Evolutionary conservation across 2,888 invertebrate species (phyloP).

Genomic region (Nowickia ferox): DNA sequence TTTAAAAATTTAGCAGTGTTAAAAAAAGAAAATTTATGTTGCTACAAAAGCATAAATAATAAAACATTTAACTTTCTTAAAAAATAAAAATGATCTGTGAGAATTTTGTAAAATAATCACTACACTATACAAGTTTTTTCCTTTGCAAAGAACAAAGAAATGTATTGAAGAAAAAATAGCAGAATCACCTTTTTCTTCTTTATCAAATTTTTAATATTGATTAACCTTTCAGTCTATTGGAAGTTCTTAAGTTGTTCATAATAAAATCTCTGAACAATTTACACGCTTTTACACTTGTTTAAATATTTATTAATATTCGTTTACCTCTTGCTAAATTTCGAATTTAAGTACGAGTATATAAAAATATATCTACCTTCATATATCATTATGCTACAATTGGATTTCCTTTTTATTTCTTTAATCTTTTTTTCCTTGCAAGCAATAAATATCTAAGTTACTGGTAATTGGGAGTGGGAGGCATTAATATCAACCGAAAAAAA

Average conservation of each 20-base stretch:
- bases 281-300: constrained; percentile 65
- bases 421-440: neutral
- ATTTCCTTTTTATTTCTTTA: constrained; percentile 13
- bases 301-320: constrained; percentile 70
- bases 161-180: neutral
- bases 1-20: no score
- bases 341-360: neutral
- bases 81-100: no score
- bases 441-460: constrained; percentile 23
- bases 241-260: constrained; percentile 53
- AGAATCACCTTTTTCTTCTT: neutral
- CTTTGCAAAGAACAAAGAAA: neutral
- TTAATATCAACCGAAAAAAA: constrained; percentile 20
- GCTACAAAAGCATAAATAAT: no score
- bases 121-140: neutral
- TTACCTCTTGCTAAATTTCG: constrained; percentile 33
- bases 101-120: no score
- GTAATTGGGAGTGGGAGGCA: constrained; percentile 18
- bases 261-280: constrained; percentile 63
- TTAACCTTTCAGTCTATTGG: constrained; percentile 63
- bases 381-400: constrained; percentile 63
- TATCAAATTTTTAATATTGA: constrained; percentile 54
- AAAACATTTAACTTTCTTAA: neutral
- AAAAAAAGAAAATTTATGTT: no score
- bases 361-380: constrained; percentile 52